A percentile compares a stretch with the other conserved stretches of the same genome.
Evolutionary conservation across 2,113 vertebrate species (phyloP).

Genomic region (Salvelinus alpinus): DNA sequence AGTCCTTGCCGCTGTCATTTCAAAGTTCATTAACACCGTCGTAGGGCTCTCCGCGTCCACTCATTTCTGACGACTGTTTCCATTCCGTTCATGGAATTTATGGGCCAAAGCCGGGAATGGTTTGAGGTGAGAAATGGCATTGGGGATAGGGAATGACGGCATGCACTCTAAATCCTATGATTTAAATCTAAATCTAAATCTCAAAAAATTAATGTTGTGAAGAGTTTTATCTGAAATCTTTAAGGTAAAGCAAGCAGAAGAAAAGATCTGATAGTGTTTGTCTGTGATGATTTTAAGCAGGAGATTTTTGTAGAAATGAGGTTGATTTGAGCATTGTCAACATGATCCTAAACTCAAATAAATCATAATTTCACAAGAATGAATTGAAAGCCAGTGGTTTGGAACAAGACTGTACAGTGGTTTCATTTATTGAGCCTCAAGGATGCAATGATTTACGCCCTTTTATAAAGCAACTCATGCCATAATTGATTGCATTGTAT

Average conservation of each 20-base stretch:
- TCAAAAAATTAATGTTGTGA: neutral
- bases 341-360: constrained; percentile 3
- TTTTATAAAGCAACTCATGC: neutral
- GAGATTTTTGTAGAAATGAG: too few relatives aligned
- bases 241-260: too few relatives aligned
- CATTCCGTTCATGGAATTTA: constrained; percentile 26
- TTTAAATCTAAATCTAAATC: too few relatives aligned
- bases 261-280: too few relatives aligned
- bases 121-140: constrained; percentile 4
- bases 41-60: constrained; percentile 8
- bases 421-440: constrained; percentile 13
- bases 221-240: too few relatives aligned
- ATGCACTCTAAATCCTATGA: constrained; percentile 16
- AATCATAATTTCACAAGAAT: constrained; percentile 11
- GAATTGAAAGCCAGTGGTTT: constrained; percentile 19
- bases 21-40: constrained; percentile 42
- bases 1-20: constrained; percentile 39
- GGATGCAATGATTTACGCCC: neutral
- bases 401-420: neutral
- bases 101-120: constrained; percentile 16
- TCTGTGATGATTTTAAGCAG: too few relatives aligned
- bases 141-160: constrained; percentile 16
- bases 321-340: neutral
- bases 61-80: constrained; percentile 27
- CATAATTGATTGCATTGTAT: neutral